phyloP scores from a whole-genome alignment of 1,140 invertebrate species.

The Nixonia krombeini region DNA sequence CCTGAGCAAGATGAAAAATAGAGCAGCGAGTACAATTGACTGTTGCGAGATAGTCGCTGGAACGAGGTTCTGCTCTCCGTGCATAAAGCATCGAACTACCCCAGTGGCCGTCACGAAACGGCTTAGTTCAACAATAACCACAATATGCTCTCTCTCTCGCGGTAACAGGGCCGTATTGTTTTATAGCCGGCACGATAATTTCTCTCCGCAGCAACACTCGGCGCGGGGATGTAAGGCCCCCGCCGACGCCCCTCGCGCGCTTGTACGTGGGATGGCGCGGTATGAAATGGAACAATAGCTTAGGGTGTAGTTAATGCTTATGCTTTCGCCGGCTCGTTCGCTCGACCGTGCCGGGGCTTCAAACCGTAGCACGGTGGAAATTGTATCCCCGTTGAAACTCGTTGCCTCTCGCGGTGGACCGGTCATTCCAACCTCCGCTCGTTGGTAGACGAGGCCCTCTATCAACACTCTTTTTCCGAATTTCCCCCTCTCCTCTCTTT shows the following conservation, averaged over 20 bases:
- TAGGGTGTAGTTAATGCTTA: slow-evolving; percentile 62
- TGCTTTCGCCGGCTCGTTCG: slow-evolving; percentile 33
- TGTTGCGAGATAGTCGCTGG: slow-evolving; percentile 10
- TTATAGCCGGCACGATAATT: slow-evolving; percentile 63
- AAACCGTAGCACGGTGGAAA: slow-evolving; percentile 52
- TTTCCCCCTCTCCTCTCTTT: slow-evolving; percentile 13
- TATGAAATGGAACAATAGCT: slow-evolving; percentile 65
- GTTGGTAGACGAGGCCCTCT: slow-evolving; percentile 42
- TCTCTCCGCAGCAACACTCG: slow-evolving; percentile 25
- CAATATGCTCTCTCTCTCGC: slow-evolving; percentile 59
- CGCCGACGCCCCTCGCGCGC: slow-evolving; percentile 22
- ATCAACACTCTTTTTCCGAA: slow-evolving; percentile 36
- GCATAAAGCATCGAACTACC: slow-evolving; percentile 31
- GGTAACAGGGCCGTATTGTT: slow-evolving; percentile 61
- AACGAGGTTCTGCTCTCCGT: slow-evolving; percentile 16
- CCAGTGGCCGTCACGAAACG: slow-evolving; percentile 33
- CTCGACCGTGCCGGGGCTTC: slow-evolving; percentile 12
- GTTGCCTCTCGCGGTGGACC: slow-evolving; percentile 25
- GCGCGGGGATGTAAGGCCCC: slow-evolving; percentile 46
- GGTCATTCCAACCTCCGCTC: slow-evolving; percentile 17
- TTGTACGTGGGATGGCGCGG: slow-evolving; percentile 15
- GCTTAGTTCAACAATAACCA: slow-evolving; percentile 54
- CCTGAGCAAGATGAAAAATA: slow-evolving; percentile 38
- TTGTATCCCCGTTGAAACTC: slow-evolving; percentile 47
- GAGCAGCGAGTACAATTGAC: slow-evolving; percentile 18